Evolutionary conservation across 2,113 vertebrate species (phyloP).

Genomic region (Promerops cafer): DNA sequence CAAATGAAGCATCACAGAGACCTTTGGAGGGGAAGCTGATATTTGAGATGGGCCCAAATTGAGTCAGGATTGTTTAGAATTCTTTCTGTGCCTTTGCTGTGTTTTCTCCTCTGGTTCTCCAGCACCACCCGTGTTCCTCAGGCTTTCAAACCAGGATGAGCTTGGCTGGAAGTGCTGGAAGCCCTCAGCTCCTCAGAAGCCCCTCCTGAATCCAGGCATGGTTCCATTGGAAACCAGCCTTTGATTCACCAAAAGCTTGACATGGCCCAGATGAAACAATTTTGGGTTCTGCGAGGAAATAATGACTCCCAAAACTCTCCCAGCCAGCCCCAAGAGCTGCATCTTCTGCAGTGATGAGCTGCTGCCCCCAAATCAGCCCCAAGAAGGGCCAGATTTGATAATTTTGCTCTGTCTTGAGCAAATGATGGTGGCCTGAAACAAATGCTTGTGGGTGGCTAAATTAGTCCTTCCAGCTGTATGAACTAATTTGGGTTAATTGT

Average conservation of each 20-base stretch:
- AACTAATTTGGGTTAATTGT: conserved; percentile 18
- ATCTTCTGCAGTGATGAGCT: neutral
- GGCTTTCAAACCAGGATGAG: neutral
- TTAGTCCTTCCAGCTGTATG: neutral
- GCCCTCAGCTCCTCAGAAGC: neutral
- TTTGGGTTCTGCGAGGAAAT: neutral
- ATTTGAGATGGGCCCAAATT: conserved; percentile 15
- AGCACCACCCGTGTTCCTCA: neutral
- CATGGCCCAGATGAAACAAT: neutral
- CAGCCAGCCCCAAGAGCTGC: neutral
- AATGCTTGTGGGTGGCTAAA: conserved; percentile 10
- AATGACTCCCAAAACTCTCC: neutral
- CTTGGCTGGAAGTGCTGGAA: neutral
- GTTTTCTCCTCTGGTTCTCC: neutral
- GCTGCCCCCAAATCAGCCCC: neutral
- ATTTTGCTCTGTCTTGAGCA: neutral
- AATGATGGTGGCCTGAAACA: neutral
- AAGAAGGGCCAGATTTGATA: neutral
- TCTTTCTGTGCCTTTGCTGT: neutral
- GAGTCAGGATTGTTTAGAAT: neutral
- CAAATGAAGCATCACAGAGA: neutral
- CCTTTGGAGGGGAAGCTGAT: neutral
- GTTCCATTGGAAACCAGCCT: neutral
- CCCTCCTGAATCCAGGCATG: conserved; percentile 2
- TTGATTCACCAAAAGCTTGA: neutral